Base-by-base conservation (phyloP, 2,797 vertebrate species). In the Ispidina picta region DNA sequence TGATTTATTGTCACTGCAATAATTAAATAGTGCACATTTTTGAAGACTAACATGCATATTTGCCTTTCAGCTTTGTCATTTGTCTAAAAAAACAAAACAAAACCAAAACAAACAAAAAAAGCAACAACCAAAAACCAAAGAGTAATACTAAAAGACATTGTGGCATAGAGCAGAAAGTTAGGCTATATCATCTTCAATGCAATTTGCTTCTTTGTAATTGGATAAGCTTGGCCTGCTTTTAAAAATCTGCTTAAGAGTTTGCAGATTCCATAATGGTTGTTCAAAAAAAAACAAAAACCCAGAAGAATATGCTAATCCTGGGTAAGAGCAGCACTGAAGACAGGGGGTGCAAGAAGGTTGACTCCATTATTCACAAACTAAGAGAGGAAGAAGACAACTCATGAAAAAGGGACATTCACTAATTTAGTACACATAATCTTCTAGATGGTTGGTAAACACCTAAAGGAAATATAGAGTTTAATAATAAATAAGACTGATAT, bases 391-490 rank as follows among this genome's bases (percentile, higher is more conserved):
- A 71, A 71, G 44, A 62, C 3, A 1, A 74, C 26, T 65, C 43
- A 19, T 22, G 12, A 19, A 59, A 83, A 85, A 78, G 33, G 10
- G 14, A 44, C 19, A 7, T 25, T 66, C 59, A 10, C 18, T 66
- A 18, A 65, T 51, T 65, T 39, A 87, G 63, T 33, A 69, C 51
- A 29, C 20, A 31, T 70, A 29, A 72, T 72, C 73, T 85, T 33
- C 44, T 51, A n/a, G 41, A 41, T 0, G 2, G 44, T 19, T 58
- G 19, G 35, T 39, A 89, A 92, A 85, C 46, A 83, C 8, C 1
- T 55, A n/a, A 65, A 74, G 56, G 62, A 92, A 92, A 89, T 78
- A 23, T 58, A 35, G 71, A 66, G 79, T 86, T 81, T 77, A 81
- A 63, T 71, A 59, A 92, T 83, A 90, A 82, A 63, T 68, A 76